Evolutionary conservation across 2,888 invertebrate species (phyloP).

Genomic region (Molanna angustata): DNA sequence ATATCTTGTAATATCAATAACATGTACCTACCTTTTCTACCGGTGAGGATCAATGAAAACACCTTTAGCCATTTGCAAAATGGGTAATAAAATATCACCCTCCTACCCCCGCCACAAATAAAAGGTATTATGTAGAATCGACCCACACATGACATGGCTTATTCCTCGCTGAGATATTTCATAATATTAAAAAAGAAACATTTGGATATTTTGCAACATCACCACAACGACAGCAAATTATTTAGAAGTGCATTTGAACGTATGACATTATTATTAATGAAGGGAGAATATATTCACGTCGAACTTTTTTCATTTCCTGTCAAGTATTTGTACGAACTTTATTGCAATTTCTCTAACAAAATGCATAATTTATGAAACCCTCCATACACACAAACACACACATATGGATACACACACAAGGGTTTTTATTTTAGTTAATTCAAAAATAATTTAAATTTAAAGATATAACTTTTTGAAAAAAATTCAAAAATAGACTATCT

Average conservation of each 20-base stretch:
- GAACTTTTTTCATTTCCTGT: constrained; percentile 4
- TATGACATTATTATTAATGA: constrained; percentile 33
- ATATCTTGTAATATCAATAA: no score
- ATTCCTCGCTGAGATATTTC: constrained; percentile 11
- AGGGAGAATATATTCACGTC: constrained; percentile 41
- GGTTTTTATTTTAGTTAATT: no score
- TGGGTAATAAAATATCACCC: background rate
- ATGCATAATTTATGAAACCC: no score
- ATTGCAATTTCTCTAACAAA: no score
- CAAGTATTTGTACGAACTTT: no score
- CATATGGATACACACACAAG: no score
- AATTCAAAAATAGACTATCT: no score
- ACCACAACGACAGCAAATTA: constrained; percentile 27
- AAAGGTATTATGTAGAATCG: background rate
- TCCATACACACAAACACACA: no score
- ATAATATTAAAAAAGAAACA: constrained; percentile 15
- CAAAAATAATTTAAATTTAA: no score
- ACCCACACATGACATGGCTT: constrained; percentile 21
- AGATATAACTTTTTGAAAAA: no score
- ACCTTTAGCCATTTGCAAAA: background rate
- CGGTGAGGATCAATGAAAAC: background rate
- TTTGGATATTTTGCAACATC: constrained; percentile 19
- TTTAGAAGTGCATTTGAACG: constrained; percentile 32
- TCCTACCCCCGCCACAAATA: no score
- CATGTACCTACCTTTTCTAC: no score